These are phyloP conservation scores for Ibycter americanus DNA, from an alignment of 2,797 vertebrate species.

Conservation along the genomic window DNA sequence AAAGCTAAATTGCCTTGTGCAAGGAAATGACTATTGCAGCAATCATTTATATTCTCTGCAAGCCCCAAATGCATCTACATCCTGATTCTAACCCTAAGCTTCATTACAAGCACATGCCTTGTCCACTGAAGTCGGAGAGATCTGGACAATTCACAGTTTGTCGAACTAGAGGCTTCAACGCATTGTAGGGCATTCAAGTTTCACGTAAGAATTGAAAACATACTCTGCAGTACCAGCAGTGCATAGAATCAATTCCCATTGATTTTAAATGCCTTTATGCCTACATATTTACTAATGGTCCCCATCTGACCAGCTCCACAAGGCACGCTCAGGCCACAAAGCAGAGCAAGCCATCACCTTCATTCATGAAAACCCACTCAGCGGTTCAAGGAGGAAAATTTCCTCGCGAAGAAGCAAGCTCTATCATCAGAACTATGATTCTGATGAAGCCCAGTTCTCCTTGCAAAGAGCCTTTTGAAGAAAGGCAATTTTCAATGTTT, in stretches of 20 bases:
- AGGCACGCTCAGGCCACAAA: background rate
- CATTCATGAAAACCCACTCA: background rate
- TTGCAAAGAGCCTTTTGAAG: background rate
- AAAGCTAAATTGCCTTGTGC: background rate
- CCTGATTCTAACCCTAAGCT: background rate
- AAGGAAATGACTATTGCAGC: background rate
- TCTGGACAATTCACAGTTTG: background rate
- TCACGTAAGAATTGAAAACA: background rate
- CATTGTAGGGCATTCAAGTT: background rate
- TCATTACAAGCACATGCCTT: background rate
- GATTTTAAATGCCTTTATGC: background rate
- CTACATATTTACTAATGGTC: rapidly evolving
- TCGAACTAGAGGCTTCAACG: background rate
- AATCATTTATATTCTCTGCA: background rate
- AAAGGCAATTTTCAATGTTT: background rate
- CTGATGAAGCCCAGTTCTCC: background rate
- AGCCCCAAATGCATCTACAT: background rate
- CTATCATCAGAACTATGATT: rapidly evolving
- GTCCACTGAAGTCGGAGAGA: background rate
- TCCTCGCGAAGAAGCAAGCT: background rate
- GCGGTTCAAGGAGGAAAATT: background rate
- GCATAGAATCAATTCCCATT: background rate
- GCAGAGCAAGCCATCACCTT: background rate
- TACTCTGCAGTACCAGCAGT: background rate
- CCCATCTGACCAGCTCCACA: background rate